Evolutionary conservation across 2,113 vertebrate species (phyloP).

Genomic region (Chlamydotis undulata): DNA sequence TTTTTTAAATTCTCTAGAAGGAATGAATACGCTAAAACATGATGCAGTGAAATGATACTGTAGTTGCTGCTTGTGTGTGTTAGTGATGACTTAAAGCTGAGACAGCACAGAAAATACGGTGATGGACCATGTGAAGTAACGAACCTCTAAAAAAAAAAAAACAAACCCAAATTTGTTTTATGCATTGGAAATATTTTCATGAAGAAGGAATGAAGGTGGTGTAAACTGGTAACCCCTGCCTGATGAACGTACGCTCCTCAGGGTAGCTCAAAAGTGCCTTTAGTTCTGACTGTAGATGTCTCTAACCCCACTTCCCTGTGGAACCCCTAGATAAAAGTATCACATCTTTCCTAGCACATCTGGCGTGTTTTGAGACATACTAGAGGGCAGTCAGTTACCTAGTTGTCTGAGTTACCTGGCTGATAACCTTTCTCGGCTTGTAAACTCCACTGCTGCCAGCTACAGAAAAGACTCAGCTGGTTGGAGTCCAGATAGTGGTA

Average conservation of each 20-base stretch:
- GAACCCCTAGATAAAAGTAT: neutral
- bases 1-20: neutral
- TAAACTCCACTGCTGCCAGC: neutral
- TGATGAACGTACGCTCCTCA: neutral
- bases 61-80: neutral
- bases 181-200: neutral
- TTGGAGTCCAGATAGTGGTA: neutral
- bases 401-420: neutral
- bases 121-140: neutral
- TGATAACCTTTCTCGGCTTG: accelerated
- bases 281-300: neutral
- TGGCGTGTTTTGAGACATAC: neutral
- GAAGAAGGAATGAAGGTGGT: neutral
- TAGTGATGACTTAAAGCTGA: neutral
- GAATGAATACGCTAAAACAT: neutral
- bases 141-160: neutral
- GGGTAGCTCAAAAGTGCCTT: neutral
- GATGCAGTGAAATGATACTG: neutral
- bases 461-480: neutral
- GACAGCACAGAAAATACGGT: neutral
- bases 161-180: neutral
- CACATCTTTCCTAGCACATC: neutral
- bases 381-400: neutral
- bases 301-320: neutral
- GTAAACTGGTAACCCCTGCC: neutral